phyloP scores from a whole-genome alignment of 2,113 vertebrate genomes.

The cat (Felis catus) region DNA sequence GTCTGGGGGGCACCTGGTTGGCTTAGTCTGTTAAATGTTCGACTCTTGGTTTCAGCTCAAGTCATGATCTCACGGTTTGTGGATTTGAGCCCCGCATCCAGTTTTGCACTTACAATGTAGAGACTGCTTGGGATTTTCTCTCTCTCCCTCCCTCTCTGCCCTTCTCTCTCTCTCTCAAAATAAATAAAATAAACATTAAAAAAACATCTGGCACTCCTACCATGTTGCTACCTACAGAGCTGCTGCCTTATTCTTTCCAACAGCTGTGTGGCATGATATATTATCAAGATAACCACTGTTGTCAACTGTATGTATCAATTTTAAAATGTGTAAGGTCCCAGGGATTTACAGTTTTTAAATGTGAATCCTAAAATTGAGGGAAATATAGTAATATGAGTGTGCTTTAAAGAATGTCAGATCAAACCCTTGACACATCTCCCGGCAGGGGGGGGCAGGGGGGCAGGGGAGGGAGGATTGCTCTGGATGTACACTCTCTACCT shows the following conservation, averaged over 20 bases:
- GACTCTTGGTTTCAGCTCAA: no score
- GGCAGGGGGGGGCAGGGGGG: accelerated
- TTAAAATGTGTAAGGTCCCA: background rate
- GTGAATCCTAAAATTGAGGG: background rate
- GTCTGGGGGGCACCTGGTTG: background rate
- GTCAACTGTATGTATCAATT: background rate
- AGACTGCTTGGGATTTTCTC: no score
- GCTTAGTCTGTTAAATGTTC: no score
- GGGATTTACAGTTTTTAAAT: background rate
- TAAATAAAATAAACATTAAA: no score
- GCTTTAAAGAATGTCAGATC: background rate
- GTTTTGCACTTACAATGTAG: no score
- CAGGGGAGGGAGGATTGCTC: background rate
- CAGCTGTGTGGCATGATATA: background rate
- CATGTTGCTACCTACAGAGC: background rate
- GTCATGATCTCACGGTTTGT: no score
- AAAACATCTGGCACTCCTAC: background rate
- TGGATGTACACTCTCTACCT: background rate
- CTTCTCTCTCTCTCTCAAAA: no score
- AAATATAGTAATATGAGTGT: background rate
- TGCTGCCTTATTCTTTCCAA: background rate
- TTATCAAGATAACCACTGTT: background rate
- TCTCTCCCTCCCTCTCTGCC: no score
- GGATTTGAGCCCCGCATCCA: no score
- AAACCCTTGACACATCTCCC: background rate